Evolutionary conservation across 2,888 invertebrate genomes (phyloP), one percentile per base, ranked within the genome.

Genomic region (Agrypnus murinus): DNA sequence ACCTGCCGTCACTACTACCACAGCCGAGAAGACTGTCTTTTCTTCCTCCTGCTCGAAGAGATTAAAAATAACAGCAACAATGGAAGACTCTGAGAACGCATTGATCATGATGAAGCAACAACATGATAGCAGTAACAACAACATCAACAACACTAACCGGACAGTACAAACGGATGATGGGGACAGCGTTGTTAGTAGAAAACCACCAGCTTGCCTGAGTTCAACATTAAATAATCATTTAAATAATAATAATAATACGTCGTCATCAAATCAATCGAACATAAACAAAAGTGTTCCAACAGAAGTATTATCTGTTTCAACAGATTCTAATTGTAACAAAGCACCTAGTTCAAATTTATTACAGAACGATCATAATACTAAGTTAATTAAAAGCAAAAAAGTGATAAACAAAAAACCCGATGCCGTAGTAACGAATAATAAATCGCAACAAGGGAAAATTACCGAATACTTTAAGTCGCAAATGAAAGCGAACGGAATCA

Each of bases 401-500:
- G 34, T 38, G 12, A 57, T 59, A 50, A 38, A 60, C 53, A 75
- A 72, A 59, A 77, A 76, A 45, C 15, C 68, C 9, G 75, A 74
- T 31, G 58, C 64, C 50, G 67, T 70, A 32, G 74, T 76, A 59
- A 72, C 75, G 45, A 77, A 80, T 50, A 85, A 87, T 76, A 25
- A 25, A 5, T 25, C 25, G 25, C 85, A 86, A 73, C 94, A 93
- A 85, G 94, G 93, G 58, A 93, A 94, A 85, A 95, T 95, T 82
- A 93, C 93, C 25, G 94, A 94, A 81, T 95, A 92, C 84, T 95
- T 94, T 84, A 95, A 93, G 84, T 91, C 93, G 74, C 94, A 94
- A 86, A 91, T 93, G 88, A 95, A 94, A 86, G 90, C 92, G 34
- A 83, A 81, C 72, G 80, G 77, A 15, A 79, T 81, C 14, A 81